Evolutionary conservation across 2,113 vertebrate species (phyloP), one percentile per base, ranked within the genome.

Genomic region (Neolamprologus fasciatus): DNA sequence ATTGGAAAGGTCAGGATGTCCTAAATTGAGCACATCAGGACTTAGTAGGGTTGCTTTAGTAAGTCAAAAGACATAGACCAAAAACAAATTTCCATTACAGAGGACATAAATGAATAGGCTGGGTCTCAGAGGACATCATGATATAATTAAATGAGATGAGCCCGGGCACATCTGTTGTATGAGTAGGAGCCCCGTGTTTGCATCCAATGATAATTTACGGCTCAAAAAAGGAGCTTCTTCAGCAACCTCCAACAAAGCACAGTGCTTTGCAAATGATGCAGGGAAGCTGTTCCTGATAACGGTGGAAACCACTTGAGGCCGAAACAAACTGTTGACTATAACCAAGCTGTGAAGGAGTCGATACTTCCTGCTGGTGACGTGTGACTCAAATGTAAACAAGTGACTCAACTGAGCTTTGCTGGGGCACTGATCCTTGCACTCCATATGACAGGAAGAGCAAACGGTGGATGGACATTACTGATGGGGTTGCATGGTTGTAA

Each of bases 141-240:
- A 71, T 68, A 23, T 68, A 2, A 3, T 68, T 40, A 21, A 40
- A 68, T 40, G 35, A 68, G 63, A 68, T 8, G 5, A 68, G 7
- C n/a, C 0, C 9, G 63, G 35, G 63, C 63, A 0, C 63, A 40
- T 68, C 19, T 40, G 63, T 21, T 68, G 19, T 68, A 68, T 1
- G 7, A 68, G 35, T 16, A 73, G 68, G 21, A 45, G 5, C 21
- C 40, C 21, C 0, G 7, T 45, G 68, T 73, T 0, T 45, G 8
- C 37, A 45, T 73, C 68, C 68, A 45, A 10, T 26, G 13, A 73
- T 10, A 6, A 73, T 45, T 42, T 73, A 42, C 8, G 0, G 9
- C 21, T 16, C 37, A 73, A 26, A 45, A 16, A 42, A 16, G 37
- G 21, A 73, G 66, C 21, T 2, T 45, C 37, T 26, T 45, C 66